Evolutionary conservation across 2,888 invertebrate species (phyloP).

Genomic region (Cataglyphis albicans): DNA sequence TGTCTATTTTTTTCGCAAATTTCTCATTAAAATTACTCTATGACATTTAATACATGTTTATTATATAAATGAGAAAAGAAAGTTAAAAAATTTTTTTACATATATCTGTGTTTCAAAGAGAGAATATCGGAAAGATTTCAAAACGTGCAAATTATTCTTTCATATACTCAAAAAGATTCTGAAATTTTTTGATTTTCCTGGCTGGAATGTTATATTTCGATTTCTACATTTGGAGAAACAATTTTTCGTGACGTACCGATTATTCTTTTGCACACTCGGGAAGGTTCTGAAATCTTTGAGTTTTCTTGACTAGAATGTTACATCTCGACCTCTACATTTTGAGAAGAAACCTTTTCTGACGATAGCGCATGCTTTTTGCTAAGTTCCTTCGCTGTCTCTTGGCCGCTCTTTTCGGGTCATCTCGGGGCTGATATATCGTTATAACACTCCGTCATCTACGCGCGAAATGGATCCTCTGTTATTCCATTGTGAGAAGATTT

Average conservation of each 20-base stretch:
- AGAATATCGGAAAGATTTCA: too few species aligned
- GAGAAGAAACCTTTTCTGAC: background rate
- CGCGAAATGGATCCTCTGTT: slow-evolving; percentile 8
- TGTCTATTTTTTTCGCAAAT: background rate
- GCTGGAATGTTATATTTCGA: background rate
- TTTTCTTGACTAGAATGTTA: background rate
- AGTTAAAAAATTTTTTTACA: too few species aligned
- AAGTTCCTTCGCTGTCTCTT: slow-evolving; percentile 3
- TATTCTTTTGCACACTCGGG: background rate
- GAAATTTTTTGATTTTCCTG: background rate
- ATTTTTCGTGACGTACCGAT: background rate
- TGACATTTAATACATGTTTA: background rate
- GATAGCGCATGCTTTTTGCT: slow-evolving; percentile 2
- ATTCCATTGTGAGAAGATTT: slow-evolving; percentile 65
- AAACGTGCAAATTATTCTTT: too few species aligned
- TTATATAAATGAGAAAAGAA: background rate
- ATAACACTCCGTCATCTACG: slow-evolving; percentile 37
- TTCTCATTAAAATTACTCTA: background rate
- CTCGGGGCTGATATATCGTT: slow-evolving; percentile 24
- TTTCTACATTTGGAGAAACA: background rate
- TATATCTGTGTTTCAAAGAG: too few species aligned
- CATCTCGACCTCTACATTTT: background rate
- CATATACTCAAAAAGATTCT: background rate
- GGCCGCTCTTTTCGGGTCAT: slow-evolving; percentile 16
- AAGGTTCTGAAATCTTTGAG: background rate